These are phyloP conservation scores for Drosophila lowei DNA, from an alignment of 1,140 invertebrate species.

Conservation along the genomic window DNA sequence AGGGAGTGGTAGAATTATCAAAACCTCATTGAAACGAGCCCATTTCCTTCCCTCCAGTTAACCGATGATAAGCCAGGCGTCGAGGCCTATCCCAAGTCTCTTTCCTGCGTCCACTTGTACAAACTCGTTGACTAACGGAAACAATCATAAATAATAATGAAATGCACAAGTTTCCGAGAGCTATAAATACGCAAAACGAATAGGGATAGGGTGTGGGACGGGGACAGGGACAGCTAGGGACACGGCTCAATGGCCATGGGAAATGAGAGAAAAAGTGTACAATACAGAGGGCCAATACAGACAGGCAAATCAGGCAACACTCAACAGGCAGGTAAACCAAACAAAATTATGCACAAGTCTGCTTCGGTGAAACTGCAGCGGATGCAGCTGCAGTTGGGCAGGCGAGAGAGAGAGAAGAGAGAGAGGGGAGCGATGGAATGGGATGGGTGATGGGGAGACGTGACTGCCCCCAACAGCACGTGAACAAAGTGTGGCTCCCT, in stretches of 20 bases:
- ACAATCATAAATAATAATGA: conserved; percentile 65
- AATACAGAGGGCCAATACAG: conserved; percentile 4
- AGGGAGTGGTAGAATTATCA: conserved; percentile 36
- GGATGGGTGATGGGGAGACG: no score
- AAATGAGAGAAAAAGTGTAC: conserved; percentile 43
- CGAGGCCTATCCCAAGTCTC: conserved; percentile 26
- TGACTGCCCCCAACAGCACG: conserved; percentile 34
- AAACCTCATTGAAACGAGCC: conserved; percentile 66
- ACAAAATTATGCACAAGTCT: conserved; percentile 4
- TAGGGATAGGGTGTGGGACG: background rate
- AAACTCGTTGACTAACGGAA: conserved; percentile 68
- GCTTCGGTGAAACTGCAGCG: conserved; percentile 19
- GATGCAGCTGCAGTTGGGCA: conserved; percentile 41
- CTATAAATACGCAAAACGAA: conserved; percentile 51
- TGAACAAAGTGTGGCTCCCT: conserved; percentile 49
- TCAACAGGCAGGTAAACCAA: conserved; percentile 49
- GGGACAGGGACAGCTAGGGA: conserved; percentile 19
- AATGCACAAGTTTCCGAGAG: conserved; percentile 43
- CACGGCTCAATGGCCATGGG: conserved; percentile 51
- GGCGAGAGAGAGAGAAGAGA: background rate
- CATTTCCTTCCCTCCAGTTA: conserved; percentile 53
- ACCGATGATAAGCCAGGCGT: conserved; percentile 31
- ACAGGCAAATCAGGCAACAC: background rate
- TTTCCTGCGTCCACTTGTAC: conserved; percentile 10
- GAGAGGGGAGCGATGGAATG: no score